These are phyloP conservation scores for Botrylloides violaceus DNA, from an alignment of 23 tunicate species.

Conservation along the genomic window DNA sequence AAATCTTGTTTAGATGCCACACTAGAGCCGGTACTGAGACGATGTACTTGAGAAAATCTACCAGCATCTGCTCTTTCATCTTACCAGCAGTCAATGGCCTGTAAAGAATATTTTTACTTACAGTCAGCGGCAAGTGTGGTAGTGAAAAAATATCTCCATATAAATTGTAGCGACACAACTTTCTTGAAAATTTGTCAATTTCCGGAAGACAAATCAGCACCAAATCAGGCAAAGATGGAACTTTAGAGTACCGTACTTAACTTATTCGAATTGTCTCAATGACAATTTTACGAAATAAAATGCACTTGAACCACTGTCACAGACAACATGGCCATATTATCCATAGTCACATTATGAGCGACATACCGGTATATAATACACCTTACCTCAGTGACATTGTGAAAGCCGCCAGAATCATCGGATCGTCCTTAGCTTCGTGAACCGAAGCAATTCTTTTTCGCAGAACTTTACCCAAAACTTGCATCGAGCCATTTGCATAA, in stretches of 20 bases:
- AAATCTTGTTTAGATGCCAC: constrained; percentile 31
- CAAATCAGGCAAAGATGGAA: too few relatives aligned
- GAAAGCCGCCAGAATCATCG: constrained; percentile 13
- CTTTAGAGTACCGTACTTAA: too few relatives aligned
- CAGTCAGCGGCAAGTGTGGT: too few relatives aligned
- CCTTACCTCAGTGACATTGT: constrained; percentile 1
- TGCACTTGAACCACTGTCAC: too few relatives aligned
- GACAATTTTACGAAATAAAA: too few relatives aligned
- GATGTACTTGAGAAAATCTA: constrained; percentile 22
- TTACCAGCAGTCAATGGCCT: constrained; percentile 27
- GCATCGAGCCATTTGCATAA: not conserved
- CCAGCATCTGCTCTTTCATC: constrained; percentile 23
- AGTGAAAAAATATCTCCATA: too few relatives aligned
- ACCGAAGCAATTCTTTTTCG: not conserved
- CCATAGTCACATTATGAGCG: too few relatives aligned
- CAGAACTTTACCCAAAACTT: not conserved
- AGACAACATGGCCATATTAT: too few relatives aligned
- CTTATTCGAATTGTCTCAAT: too few relatives aligned
- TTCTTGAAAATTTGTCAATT: too few relatives aligned
- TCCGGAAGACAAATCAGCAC: too few relatives aligned
- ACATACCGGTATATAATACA: not conserved
- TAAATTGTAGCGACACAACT: too few relatives aligned
- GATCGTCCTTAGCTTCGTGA: not conserved
- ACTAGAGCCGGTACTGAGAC: constrained; percentile 51
- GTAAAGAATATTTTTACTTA: constrained; percentile 1